Evolutionary conservation across 2,888 invertebrate genomes (phyloP).

Genomic region (Lordiphosa andalusiaca): DNA sequence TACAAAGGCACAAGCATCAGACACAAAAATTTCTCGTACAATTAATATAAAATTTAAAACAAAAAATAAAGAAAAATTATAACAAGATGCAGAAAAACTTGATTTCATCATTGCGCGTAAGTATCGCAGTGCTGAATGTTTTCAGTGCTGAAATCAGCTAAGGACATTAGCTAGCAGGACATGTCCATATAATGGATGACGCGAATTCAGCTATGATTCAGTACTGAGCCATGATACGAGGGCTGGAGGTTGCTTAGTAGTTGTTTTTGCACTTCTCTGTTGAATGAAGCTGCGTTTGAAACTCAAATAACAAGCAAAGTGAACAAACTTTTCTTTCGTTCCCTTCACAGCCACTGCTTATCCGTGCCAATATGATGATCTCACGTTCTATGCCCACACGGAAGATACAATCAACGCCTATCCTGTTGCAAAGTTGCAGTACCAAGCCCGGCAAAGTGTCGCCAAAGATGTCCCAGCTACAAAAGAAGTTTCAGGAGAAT

Average conservation of each 20-base stretch:
- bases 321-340: too few relatives aligned
- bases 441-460: conserved; percentile 37
- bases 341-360: conserved; percentile 39
- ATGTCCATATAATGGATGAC: too few relatives aligned
- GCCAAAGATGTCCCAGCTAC: conserved; percentile 50
- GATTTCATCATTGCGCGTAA: conserved; percentile 43
- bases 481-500: conserved; percentile 75
- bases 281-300: too few relatives aligned
- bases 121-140: conserved; percentile 12
- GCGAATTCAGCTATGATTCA: too few relatives aligned
- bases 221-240: too few relatives aligned
- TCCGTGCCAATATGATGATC: conserved; percentile 8
- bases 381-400: conserved; percentile 16
- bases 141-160: too few relatives aligned
- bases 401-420: conserved; percentile 19
- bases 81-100: conserved; percentile 49
- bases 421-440: conserved; percentile 14
- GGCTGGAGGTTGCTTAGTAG: too few relatives aligned
- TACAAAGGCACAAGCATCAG: too few relatives aligned
- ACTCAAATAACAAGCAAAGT: background rate
- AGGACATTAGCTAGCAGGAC: too few relatives aligned
- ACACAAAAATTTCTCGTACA: conserved; percentile 6
- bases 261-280: too few relatives aligned
- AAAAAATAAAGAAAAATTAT: too few relatives aligned
- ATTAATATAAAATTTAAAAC: background rate